Evolutionary conservation across 2,113 vertebrate genomes (phyloP).

Genomic region (Psettodes erumei): DNA sequence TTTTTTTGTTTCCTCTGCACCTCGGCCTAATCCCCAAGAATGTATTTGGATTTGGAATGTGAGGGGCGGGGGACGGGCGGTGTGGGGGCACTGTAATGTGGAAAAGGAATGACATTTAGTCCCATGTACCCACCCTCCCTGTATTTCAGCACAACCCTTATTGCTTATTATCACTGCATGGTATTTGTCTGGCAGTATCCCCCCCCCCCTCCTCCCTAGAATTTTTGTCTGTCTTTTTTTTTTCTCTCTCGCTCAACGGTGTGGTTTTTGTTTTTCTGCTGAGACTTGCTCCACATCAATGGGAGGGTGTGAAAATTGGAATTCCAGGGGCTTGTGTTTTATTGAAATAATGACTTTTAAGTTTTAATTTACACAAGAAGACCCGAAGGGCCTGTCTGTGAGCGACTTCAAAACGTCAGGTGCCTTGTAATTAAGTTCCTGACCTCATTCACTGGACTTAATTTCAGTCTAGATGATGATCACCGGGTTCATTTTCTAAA

Average conservation of each 20-base stretch:
- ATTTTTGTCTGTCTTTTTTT: conserved; percentile 16
- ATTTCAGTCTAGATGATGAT: background rate
- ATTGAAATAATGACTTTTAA: conserved; percentile 22
- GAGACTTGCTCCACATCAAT: conserved; percentile 24
- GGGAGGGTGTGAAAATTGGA: conserved; percentile 3
- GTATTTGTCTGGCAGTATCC: conserved; percentile 50
- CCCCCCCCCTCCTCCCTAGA: conserved; percentile 13
- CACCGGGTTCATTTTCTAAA: background rate
- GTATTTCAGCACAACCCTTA: conserved; percentile 49
- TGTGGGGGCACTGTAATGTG: conserved; percentile 48
- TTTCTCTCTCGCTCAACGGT: background rate
- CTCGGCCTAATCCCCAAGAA: conserved; percentile 73
- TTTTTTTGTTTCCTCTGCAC: conserved; percentile 66
- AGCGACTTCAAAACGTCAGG: background rate
- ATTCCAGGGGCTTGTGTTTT: background rate
- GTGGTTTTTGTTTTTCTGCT: conserved; percentile 40
- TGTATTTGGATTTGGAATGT: conserved; percentile 65
- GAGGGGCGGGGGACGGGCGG: too few species aligned
- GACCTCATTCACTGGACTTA: background rate
- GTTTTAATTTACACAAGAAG: background rate
- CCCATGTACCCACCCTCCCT: conserved; percentile 47
- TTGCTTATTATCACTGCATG: conserved; percentile 62
- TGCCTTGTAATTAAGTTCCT: conserved; percentile 6
- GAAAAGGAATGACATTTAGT: conserved; percentile 60
- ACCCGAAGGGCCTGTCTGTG: background rate